A percentile compares a stretch with the other conserved stretches of the same genome.
Evolutionary conservation across 2,888 invertebrate genomes (phyloP).

Genomic region (Euphydryas editha): DNA sequence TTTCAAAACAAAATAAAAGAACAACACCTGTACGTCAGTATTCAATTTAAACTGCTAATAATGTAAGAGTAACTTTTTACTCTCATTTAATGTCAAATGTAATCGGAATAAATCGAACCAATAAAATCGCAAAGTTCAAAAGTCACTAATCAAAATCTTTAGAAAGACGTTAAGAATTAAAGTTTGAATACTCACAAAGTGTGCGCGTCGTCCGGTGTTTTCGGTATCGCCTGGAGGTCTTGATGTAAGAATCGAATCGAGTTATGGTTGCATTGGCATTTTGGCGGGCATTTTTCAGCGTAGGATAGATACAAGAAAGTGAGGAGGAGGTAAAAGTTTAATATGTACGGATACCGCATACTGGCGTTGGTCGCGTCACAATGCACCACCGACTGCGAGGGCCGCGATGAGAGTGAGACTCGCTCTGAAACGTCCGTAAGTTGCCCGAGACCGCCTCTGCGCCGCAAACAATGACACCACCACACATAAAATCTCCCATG

Average conservation of each 20-base stretch:
- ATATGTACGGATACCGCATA: conserved; percentile 52
- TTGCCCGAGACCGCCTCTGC: conserved; percentile 22
- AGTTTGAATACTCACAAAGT: conserved; percentile 67
- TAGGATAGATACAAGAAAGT: conserved; percentile 49
- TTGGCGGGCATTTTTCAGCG: conserved; percentile 59
- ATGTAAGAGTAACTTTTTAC: not conserved
- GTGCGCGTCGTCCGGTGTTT: conserved; percentile 59
- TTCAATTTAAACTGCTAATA: conserved; percentile 2
- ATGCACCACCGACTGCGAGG: conserved; percentile 44
- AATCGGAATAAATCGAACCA: conserved; percentile 18
- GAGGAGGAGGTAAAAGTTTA: conserved; percentile 56
- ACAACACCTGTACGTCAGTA: not conserved
- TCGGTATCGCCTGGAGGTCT: conserved; percentile 61
- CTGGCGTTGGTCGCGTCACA: conserved; percentile 33
- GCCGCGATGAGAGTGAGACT: conserved; percentile 47
- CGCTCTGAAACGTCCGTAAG: conserved; percentile 3
- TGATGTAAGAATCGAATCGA: conserved; percentile 65
- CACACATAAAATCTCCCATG: conserved; percentile 7
- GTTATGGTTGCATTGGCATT: conserved; percentile 64
- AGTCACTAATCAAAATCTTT: conserved; percentile 44
- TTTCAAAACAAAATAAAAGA: not conserved
- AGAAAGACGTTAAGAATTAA: conserved; percentile 39
- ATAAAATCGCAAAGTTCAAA: conserved; percentile 43
- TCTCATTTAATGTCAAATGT: not conserved
- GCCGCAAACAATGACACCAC: conserved; percentile 32